These are phyloP conservation scores for Verasper variegatus DNA, from an alignment of 2,113 vertebrate genomes.

Conservation along the genomic window DNA sequence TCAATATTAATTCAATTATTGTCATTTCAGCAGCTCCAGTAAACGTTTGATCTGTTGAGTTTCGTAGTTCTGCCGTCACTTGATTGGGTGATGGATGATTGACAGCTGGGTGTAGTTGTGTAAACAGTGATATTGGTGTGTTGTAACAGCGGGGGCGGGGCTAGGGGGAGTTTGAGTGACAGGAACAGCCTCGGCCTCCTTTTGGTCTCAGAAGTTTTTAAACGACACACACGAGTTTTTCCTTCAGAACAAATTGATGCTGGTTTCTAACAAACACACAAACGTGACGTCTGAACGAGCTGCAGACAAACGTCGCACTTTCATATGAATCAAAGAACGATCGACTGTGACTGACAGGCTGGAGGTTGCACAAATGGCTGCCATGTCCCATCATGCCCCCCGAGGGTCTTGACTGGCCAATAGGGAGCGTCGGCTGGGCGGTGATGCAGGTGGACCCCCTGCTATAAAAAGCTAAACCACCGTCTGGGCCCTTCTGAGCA, in stretches of 20 bases:
- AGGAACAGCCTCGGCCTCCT: conserved; percentile 72
- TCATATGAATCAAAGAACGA: background rate
- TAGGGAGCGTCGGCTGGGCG: conserved; percentile 66
- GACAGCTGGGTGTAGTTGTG: conserved; percentile 23
- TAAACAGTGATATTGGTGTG: conserved; percentile 9
- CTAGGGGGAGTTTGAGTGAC: conserved; percentile 72
- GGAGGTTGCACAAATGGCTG: conserved; percentile 79
- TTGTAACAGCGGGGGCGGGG: conserved; percentile 19
- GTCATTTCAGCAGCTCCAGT: too few relatives aligned
- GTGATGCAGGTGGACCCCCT: conserved; percentile 80
- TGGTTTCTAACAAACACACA: too few relatives aligned
- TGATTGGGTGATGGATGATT: conserved; percentile 13
- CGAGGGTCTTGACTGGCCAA: conserved; percentile 79
- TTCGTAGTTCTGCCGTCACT: background rate
- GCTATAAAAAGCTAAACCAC: conserved; percentile 89
- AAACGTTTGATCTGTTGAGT: too few relatives aligned
- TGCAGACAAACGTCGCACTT: background rate
- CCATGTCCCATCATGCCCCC: conserved; percentile 78
- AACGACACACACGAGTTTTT: conserved; percentile 13
- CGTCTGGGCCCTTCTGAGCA: conserved; percentile 92
- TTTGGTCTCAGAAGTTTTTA: conserved; percentile 62
- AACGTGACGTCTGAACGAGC: too few relatives aligned
- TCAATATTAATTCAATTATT: too few relatives aligned
- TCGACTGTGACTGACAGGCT: conserved; percentile 77
- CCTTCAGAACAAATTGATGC: background rate